phyloP scores from a whole-genome alignment of 2,113 vertebrate genomes.

The Gopherus flavomarginatus region DNA sequence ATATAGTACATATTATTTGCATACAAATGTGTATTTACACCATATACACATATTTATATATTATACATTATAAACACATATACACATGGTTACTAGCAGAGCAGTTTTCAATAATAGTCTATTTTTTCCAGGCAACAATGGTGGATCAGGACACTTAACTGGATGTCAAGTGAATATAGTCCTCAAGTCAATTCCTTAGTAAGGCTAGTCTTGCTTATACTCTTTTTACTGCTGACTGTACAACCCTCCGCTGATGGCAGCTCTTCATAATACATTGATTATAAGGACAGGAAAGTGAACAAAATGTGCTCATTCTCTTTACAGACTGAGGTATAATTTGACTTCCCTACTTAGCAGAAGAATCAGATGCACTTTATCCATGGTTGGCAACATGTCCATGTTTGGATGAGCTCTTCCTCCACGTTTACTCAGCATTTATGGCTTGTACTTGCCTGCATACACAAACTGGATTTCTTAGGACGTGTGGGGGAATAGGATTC shows the following conservation, averaged over 20 bases:
- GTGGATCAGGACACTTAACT: conserved; percentile 38
- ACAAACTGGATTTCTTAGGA: neutral
- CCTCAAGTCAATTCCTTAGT: conserved; percentile 39
- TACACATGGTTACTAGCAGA: neutral
- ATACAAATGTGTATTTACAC: rapidly evolving
- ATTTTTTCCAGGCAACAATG: conserved; percentile 28
- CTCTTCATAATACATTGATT: conserved; percentile 71
- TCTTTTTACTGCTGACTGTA: conserved; percentile 75
- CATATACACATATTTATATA: neutral
- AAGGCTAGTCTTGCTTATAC: conserved; percentile 57
- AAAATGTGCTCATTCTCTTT: conserved; percentile 75
- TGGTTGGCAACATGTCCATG: conserved; percentile 48
- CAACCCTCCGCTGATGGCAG: conserved; percentile 67
- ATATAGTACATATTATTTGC: rapidly evolving
- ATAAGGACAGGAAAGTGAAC: conserved; percentile 71
- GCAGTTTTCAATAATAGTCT: neutral
- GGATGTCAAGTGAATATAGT: conserved; percentile 43
- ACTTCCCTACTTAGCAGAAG: conserved; percentile 57
- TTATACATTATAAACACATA: neutral
- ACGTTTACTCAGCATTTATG: conserved; percentile 51
- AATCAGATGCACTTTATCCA: conserved; percentile 68
- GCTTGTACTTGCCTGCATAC: neutral
- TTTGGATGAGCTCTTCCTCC: conserved; percentile 63
- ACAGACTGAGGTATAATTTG: conserved; percentile 74
- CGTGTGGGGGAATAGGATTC: neutral